Evolutionary conservation across 2,797 vertebrate genomes (phyloP).

Genomic region (Adrianichthys oophorus): DNA sequence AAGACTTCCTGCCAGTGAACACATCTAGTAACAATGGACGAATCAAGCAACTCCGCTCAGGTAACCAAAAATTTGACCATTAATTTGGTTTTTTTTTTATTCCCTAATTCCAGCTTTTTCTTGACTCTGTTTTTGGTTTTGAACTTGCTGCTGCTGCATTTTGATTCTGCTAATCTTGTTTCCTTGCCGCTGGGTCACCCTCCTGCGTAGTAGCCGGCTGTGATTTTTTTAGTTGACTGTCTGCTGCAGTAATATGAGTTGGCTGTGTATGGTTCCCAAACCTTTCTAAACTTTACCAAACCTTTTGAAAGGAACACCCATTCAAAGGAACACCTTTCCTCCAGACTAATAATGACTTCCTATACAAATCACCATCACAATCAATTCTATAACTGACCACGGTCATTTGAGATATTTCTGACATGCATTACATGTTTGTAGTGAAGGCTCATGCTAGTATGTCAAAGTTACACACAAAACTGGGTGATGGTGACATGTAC

Average conservation of each 20-base stretch:
- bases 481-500: conserved; percentile 60
- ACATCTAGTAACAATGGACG: conserved; percentile 96
- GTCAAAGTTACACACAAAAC: conserved; percentile 15
- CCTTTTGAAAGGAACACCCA: conserved; percentile 47
- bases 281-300: conserved; percentile 50
- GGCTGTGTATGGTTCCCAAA: conserved; percentile 55
- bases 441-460: neutral
- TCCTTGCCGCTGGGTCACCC: neutral
- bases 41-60: conserved; percentile 92
- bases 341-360: conserved; percentile 65
- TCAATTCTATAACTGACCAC: conserved; percentile 10
- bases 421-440: conserved; percentile 3
- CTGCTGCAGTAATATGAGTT: conserved; percentile 51
- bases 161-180: conserved; percentile 43
- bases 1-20: conserved; percentile 97
- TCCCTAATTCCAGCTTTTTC: conserved; percentile 38
- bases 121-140: conserved; percentile 54
- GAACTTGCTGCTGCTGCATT: conserved; percentile 39
- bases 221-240: conserved; percentile 53
- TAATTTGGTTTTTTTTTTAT: conserved; percentile 1
- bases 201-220: conserved; percentile 59
- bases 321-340: no score
- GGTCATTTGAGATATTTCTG: conserved; percentile 22
- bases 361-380: conserved; percentile 63
- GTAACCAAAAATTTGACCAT: conserved; percentile 42